Conservation (phyloP, 2,888 invertebrate species). For the Diarsia dahlii region DNA sequence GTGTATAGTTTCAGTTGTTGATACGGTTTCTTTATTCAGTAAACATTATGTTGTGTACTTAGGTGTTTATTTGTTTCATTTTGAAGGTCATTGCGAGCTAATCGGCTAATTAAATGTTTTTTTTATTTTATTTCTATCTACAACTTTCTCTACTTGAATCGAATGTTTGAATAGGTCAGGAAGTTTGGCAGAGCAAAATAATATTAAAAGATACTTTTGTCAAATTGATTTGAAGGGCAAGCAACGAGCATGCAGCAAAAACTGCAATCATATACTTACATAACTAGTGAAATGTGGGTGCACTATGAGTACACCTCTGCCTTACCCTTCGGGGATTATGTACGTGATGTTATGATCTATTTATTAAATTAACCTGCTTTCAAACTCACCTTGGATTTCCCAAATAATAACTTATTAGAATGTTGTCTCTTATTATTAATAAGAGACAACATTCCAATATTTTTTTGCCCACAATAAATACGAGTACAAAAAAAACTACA, state of each 20-base stretch:
- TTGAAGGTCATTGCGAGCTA: too few species aligned
- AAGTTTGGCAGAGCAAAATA: neutral
- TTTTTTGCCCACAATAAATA: neutral
- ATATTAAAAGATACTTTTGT: too few species aligned
- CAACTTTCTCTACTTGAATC: neutral
- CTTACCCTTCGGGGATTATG: too few species aligned
- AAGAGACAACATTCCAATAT: neutral
- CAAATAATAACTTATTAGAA: too few species aligned
- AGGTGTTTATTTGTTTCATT: neutral
- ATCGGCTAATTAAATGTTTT: constrained; percentile 2
- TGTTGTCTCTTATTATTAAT: too few species aligned
- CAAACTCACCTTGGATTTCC: neutral
- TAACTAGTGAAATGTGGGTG: too few species aligned
- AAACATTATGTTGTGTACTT: neutral
- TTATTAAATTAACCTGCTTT: neutral
- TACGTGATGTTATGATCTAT: too few species aligned
- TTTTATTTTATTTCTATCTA: constrained; percentile 23
- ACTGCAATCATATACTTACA: too few species aligned
- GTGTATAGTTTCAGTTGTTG: constrained; percentile 18
- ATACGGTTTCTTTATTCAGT: constrained; percentile 9
- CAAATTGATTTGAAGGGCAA: neutral
- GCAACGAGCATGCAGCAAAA: too few species aligned
- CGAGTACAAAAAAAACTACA: neutral
- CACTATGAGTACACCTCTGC: too few species aligned
- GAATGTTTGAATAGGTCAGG: neutral